Conservation (phyloP, 2,113 vertebrate genomes). For the Callaeas wilsoni region DNA sequence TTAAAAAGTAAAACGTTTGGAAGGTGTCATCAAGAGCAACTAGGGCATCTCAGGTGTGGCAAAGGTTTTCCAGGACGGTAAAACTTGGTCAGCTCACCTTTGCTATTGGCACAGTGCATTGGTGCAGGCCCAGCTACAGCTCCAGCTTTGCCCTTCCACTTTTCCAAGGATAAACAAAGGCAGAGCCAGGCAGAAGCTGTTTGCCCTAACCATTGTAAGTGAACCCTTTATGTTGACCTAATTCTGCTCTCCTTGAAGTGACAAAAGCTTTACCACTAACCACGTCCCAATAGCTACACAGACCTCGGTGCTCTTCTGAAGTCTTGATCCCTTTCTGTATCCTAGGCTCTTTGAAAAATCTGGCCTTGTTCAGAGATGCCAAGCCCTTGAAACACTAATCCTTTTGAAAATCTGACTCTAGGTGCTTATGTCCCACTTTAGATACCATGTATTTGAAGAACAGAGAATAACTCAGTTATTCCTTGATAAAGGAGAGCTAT, state of each 20-base stretch:
- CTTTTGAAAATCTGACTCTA: neutral
- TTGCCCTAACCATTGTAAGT: neutral
- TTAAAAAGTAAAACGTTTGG: neutral
- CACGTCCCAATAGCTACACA: neutral
- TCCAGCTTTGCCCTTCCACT: neutral
- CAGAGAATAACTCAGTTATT: neutral
- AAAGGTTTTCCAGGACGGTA: neutral
- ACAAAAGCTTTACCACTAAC: neutral
- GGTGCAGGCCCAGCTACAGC: neutral
- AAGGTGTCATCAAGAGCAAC: neutral
- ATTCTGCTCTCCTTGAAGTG: neutral
- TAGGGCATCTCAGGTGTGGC: neutral
- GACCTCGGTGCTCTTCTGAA: neutral
- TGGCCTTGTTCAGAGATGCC: neutral
- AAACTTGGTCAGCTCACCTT: neutral
- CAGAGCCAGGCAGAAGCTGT: neutral
- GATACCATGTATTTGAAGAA: neutral
- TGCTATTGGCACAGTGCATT: neutral
- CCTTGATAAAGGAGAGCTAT: neutral
- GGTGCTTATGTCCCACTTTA: neutral
- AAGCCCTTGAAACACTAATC: neutral
- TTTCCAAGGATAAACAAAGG: neutral
- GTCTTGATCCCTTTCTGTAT: neutral
- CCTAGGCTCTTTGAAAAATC: neutral
- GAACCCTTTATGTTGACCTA: neutral